phyloP scores from a whole-genome alignment of 1,140 invertebrate genomes.

The Platorchestia sp. region DNA sequence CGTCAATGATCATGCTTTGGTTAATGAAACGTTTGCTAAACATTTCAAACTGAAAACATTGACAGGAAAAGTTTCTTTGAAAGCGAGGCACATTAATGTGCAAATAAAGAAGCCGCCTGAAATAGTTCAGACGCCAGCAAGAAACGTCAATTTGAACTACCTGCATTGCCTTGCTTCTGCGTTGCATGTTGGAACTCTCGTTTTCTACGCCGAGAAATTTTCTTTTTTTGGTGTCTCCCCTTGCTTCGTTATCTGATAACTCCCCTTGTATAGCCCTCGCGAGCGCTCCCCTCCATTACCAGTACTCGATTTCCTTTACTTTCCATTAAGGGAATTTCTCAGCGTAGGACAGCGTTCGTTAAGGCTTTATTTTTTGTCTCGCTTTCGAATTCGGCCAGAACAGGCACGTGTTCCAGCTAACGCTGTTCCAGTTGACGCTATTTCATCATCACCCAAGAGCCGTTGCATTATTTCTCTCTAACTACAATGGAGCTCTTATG shows the following conservation, averaged over 20 bases:
- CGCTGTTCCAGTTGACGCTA: background rate
- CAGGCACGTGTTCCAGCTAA: background rate
- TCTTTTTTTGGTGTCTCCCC: conserved; percentile 8
- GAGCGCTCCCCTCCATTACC: background rate
- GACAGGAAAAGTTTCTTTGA: too few relatives aligned
- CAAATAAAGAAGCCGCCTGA: too few relatives aligned
- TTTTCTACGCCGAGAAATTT: background rate
- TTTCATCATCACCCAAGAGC: background rate
- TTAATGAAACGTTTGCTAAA: too few relatives aligned
- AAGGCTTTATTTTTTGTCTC: background rate
- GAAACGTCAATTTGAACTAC: background rate
- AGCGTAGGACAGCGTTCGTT: background rate
- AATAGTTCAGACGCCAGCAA: background rate
- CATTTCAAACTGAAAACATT: too few relatives aligned
- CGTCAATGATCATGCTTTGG: too few relatives aligned
- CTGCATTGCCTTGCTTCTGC: background rate
- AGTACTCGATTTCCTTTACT: background rate
- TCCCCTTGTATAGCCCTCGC: background rate
- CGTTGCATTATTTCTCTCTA: background rate
- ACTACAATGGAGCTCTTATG: background rate
- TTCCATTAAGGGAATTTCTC: background rate
- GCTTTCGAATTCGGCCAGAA: background rate
- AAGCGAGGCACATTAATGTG: too few relatives aligned
- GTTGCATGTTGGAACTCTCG: background rate
- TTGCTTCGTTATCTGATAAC: conserved; percentile 30